Percentiles rank a stretch among this genome's conserved stretches.
These are phyloP conservation scores for Ophioninae sp. DNA, from an alignment of 2,888 invertebrate species.

Conservation along the genomic window DNA sequence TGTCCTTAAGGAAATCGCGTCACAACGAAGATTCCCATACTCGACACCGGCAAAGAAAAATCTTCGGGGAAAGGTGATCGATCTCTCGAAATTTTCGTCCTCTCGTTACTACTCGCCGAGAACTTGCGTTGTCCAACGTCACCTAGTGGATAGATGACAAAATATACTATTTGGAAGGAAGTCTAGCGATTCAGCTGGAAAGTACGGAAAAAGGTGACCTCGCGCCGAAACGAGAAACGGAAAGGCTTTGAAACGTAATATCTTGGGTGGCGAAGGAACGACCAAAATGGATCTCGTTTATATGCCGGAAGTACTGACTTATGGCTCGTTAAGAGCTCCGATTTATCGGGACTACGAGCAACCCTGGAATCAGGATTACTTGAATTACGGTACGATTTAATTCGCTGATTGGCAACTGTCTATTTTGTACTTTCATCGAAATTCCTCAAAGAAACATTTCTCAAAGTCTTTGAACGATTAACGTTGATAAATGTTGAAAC, in stretches of 20 bases:
- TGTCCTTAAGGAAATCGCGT: constrained; percentile 41
- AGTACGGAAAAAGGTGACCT: background rate
- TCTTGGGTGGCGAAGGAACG: background rate
- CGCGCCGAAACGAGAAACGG: background rate
- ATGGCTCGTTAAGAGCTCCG: constrained; percentile 81
- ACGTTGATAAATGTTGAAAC: background rate
- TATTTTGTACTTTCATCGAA: background rate
- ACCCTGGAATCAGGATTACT: constrained; percentile 79
- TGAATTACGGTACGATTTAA: constrained; percentile 72
- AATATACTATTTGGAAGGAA: background rate
- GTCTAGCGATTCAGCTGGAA: background rate
- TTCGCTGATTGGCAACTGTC: background rate
- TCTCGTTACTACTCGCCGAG: background rate
- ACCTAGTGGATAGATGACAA: constrained; percentile 1
- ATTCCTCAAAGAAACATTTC: too few species aligned
- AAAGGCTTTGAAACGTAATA: background rate
- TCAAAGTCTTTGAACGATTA: background rate
- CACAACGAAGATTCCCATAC: constrained; percentile 15
- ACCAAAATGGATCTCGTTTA: constrained; percentile 83
- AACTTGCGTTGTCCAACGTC: background rate
- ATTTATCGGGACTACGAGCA: constrained; percentile 83
- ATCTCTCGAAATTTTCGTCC: background rate
- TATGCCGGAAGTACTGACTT: constrained; percentile 83
- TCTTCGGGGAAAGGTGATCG: constrained; percentile 49
- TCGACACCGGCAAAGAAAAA: constrained; percentile 16